Evolutionary conservation across 2,888 invertebrate species (phyloP).

Genomic region (Spatulosminthurus flaviceps): DNA sequence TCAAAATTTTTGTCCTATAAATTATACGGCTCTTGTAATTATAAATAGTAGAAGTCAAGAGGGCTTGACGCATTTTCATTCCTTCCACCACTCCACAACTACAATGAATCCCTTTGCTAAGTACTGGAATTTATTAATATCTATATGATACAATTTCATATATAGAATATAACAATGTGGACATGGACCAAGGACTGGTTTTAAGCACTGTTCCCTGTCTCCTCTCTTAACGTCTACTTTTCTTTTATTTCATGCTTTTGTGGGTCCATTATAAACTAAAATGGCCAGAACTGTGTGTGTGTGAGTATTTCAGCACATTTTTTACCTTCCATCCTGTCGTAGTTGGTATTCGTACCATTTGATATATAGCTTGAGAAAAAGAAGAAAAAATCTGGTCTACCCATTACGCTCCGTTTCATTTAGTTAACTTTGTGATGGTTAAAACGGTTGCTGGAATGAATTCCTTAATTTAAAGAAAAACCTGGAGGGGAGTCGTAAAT

Average conservation of each 20-base stretch:
- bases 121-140: no score
- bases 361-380: not conserved
- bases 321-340: not conserved
- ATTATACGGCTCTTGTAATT: not conserved
- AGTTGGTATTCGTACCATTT: not conserved
- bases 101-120: no score
- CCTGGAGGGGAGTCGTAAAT: slow-evolving; percentile 44
- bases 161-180: no score
- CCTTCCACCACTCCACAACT: not conserved
- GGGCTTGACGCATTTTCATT: not conserved
- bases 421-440: not conserved
- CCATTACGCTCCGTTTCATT: slow-evolving; percentile 7
- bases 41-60: not conserved
- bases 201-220: not conserved
- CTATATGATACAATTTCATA: no score
- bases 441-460: slow-evolving; percentile 31
- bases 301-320: not conserved
- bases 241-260: slow-evolving; percentile 8
- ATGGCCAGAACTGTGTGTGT: not conserved
- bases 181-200: not conserved
- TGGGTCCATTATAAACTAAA: not conserved
- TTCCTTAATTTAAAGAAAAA: slow-evolving; percentile 43
- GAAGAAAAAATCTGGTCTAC: not conserved
- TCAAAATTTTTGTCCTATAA: not conserved
- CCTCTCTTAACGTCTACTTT: not conserved